Conservation (phyloP, 2,797 vertebrate species). For the Rhinophrynus dorsalis region DNA sequence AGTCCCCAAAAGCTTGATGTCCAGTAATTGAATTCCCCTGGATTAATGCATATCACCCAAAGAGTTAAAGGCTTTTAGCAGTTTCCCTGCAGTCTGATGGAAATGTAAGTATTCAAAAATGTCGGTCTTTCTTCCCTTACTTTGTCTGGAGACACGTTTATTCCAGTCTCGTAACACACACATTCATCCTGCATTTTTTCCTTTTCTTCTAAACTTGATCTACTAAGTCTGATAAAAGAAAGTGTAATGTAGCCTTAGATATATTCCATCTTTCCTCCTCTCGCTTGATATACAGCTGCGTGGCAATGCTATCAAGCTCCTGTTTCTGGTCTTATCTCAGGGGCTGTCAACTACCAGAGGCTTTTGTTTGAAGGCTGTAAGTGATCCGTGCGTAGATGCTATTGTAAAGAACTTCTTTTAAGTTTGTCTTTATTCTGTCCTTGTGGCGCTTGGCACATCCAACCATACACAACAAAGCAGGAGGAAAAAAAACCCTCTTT, state of each 20-base stretch:
- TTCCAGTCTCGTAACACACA: no score
- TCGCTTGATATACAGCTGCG: constrained; percentile 52
- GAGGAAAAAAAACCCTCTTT: constrained; percentile 31
- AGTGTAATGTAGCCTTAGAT: constrained; percentile 46
- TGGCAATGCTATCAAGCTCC: constrained; percentile 60
- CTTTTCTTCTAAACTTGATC: constrained; percentile 47
- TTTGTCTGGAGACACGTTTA: no score
- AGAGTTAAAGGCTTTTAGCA: no score
- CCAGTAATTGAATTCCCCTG: no score
- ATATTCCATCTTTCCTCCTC: constrained; percentile 51
- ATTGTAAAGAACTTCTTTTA: constrained; percentile 53
- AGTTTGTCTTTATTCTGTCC: constrained; percentile 56
- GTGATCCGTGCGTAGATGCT: constrained; percentile 50
- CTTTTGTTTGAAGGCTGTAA: constrained; percentile 60
- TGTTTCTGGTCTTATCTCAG: constrained; percentile 61
- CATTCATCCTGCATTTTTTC: no score
- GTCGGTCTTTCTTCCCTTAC: no score
- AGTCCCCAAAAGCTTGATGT: no score
- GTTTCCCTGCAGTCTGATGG: no score
- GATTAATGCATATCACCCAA: no score
- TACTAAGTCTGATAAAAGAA: constrained; percentile 58
- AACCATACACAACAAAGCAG: constrained; percentile 51
- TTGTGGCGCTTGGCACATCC: constrained; percentile 14
- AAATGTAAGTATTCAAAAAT: no score
- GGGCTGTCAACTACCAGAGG: constrained; percentile 58